Evolutionary conservation across 2,797 vertebrate genomes (phyloP), one percentile per base, ranked within the genome.

Genomic region (Gambelia wislizenii): DNA sequence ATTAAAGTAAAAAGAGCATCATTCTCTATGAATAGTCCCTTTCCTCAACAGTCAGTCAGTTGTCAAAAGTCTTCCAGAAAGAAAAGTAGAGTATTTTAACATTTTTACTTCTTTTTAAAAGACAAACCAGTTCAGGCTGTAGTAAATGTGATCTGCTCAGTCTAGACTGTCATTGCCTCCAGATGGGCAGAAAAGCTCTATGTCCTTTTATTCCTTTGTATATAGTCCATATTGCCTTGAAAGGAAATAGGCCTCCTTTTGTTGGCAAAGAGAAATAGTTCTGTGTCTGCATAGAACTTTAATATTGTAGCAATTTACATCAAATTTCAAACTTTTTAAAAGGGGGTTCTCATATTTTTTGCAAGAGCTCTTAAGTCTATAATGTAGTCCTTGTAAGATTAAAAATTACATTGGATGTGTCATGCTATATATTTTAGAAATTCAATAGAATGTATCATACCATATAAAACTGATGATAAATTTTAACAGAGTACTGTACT

Each of bases 271-370:
- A 59, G 56, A 4, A 4, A 27, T 30, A 76, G 25, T 76, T 76
- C 75, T 47, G 9, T 76, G 42, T 47, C 8, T 30, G 3, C 12
- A 47, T 5, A 44, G 25, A 76, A 49, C 44, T 22, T 76, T 47
- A 91, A 92, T 81, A 86, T 90, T 93, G 92, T 91, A 56, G 87
- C 42, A 92, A 89, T 92, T 93, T 94, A 5, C 79, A 76, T 86
- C 20, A 69, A 64, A 6, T 8, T 93, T 83, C 86, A 36, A 69
- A n/a, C 6, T 3, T 59, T 16, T 56, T 92, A 33, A 92, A 52
- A 89, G 18, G 4, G 56, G 56, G 18, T 20, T 95, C 92, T 92
- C 44, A 81, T 83, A 49, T n/a, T 36, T 84, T 30, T 72, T 13
- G n/a, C 27, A 82, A 85, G 36, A 83, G 4, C 2, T 92, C 82